Evolutionary conservation across 2,888 invertebrate genomes (phyloP).

Genomic region (Bugulina stolonifera): DNA sequence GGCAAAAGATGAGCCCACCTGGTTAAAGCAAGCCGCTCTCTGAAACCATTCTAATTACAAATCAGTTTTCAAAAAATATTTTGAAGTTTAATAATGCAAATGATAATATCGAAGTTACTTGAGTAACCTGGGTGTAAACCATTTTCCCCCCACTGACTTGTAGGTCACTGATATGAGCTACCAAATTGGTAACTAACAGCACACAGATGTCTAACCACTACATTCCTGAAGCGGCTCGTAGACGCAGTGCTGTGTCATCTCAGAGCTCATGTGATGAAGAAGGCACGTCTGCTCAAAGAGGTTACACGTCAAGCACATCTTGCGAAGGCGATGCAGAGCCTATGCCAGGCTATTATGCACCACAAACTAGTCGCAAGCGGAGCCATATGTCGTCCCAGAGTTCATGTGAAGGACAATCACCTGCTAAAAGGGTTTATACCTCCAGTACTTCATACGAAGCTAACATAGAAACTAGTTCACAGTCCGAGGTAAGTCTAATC

Average conservation of each 20-base stretch:
- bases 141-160: too few relatives aligned
- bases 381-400: background rate
- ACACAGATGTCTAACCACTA: background rate
- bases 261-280: conserved; percentile 25
- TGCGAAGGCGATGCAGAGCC: background rate
- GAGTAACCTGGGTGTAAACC: too few relatives aligned
- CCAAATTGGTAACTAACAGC: too few relatives aligned
- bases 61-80: too few relatives aligned
- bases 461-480: conserved; percentile 10
- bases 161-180: too few relatives aligned
- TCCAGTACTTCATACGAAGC: background rate
- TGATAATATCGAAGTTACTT: too few relatives aligned
- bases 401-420: background rate
- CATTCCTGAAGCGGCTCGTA: background rate
- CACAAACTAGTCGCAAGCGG: background rate
- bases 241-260: conserved; percentile 2
- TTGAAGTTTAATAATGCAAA: too few relatives aligned
- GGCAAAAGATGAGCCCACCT: too few relatives aligned
- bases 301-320: background rate
- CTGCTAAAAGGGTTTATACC: background rate
- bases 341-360: background rate
- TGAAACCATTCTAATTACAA: too few relatives aligned
- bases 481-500: conserved; percentile 9
- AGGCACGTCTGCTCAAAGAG: background rate
- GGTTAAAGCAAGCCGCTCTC: too few relatives aligned